These are phyloP conservation scores for Sinocyclocheilus anshuiensis DNA, from an alignment of 2,113 vertebrate species.

Conservation along the genomic window DNA sequence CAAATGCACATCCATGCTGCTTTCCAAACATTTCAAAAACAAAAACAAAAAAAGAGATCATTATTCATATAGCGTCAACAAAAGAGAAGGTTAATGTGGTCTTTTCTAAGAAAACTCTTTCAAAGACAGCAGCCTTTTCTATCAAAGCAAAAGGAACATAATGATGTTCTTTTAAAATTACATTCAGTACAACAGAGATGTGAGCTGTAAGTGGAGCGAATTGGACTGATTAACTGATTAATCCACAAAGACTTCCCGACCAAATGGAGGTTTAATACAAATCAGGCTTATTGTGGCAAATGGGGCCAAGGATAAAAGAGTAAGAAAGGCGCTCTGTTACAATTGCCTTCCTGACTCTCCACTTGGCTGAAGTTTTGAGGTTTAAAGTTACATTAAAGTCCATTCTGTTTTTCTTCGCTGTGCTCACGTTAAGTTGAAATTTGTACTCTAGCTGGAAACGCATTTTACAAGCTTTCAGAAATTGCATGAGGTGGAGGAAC, in stretches of 20 bases:
- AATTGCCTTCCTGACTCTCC: slow-evolving; percentile 38
- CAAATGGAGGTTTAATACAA: slow-evolving; percentile 21
- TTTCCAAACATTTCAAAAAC: neutral
- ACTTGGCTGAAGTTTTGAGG: slow-evolving; percentile 45
- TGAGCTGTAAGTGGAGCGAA: slow-evolving; percentile 5
- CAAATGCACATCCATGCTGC: neutral
- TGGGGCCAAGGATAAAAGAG: slow-evolving; percentile 38
- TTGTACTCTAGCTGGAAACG: slow-evolving; percentile 19
- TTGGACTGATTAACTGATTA: slow-evolving; percentile 31
- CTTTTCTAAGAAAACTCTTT: neutral
- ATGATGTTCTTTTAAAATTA: neutral
- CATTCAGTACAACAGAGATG: slow-evolving; percentile 7
- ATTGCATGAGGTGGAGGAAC: slow-evolving; percentile 13
- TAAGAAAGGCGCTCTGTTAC: slow-evolving; percentile 42
- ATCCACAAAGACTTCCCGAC: slow-evolving; percentile 27
- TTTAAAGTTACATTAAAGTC: slow-evolving; percentile 56
- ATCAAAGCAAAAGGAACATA: neutral
- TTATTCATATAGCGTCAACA: slow-evolving; percentile 7
- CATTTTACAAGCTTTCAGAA: slow-evolving; percentile 31
- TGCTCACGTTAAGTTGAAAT: slow-evolving; percentile 33
- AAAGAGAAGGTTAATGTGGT: neutral
- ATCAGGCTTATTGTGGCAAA: slow-evolving; percentile 51
- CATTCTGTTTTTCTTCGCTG: slow-evolving; percentile 38
- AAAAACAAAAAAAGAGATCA: neutral
- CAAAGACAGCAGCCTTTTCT: neutral